These are phyloP conservation scores for Todiramphus saurophagus DNA, from an alignment of 2,113 vertebrate species.

Conservation along the genomic window DNA sequence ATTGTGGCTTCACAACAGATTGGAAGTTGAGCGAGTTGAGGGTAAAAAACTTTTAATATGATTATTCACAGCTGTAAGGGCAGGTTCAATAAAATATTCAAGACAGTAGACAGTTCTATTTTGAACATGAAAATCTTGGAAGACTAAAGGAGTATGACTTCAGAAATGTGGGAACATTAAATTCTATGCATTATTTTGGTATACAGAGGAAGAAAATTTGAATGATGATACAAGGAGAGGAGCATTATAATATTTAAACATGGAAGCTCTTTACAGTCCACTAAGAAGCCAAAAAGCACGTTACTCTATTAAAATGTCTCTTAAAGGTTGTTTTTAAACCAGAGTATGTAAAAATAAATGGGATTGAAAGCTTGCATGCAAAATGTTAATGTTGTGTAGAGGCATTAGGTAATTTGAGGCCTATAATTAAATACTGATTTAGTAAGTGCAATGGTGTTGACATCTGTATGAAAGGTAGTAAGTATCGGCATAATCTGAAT, in stretches of 20 bases:
- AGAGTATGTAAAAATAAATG: not conserved
- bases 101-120: not conserved
- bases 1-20: constrained; percentile 43
- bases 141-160: not conserved
- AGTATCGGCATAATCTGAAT: not conserved
- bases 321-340: not conserved
- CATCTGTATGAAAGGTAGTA: not conserved
- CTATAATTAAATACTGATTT: not conserved
- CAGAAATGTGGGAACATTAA: not conserved
- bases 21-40: constrained; percentile 50
- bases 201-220: not conserved
- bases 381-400: not conserved
- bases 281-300: not conserved
- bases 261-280: not conserved
- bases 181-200: not conserved
- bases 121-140: not conserved
- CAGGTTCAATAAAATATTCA: not conserved
- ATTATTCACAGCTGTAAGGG: not conserved
- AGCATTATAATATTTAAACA: not conserved
- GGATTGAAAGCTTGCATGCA: not conserved
- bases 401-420: not conserved
- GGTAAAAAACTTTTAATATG: constrained; percentile 45
- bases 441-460: not conserved
- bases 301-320: not conserved
- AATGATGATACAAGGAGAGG: not conserved